Evolutionary conservation across 1,140 invertebrate genomes (phyloP).

Genomic region (Saccostrea glomerata): DNA sequence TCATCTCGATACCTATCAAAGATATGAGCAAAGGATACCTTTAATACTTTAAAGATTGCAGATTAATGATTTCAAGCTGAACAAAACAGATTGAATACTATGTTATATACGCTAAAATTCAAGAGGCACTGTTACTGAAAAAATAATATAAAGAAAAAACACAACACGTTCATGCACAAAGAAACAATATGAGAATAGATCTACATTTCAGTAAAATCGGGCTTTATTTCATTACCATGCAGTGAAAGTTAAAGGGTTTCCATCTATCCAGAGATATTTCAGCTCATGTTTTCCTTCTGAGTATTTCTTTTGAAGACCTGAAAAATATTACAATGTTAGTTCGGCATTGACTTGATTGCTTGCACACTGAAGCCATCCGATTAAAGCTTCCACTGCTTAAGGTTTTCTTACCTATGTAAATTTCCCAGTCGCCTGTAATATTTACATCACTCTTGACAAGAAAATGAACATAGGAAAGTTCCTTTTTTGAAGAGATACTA

Average conservation of each 20-base stretch:
- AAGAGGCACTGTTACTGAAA: no score
- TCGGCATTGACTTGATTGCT: no score
- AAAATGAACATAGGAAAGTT: conserved; percentile 53
- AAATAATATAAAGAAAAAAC: no score
- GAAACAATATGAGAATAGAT: no score
- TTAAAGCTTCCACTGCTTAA: not conserved
- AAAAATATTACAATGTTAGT: not conserved
- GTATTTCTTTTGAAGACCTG: conserved; percentile 45
- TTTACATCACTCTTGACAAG: conserved; percentile 39
- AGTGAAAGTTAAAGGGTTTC: conserved; percentile 52
- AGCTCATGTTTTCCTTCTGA: not conserved
- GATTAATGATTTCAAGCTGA: no score
- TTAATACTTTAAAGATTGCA: no score
- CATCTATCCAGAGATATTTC: conserved; percentile 49
- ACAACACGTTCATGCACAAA: no score
- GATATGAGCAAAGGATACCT: no score
- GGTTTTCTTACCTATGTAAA: conserved; percentile 50
- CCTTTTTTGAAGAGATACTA: conserved; percentile 39
- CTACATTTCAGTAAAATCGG: no score
- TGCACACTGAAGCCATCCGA: not conserved
- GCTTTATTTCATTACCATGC: conserved; percentile 45
- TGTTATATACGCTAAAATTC: no score
- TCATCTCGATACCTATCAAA: conserved; percentile 43
- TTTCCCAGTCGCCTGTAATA: not conserved
- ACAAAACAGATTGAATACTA: no score